Percentiles rank a stretch among this genome's conserved stretches.
These are phyloP conservation scores for Egretta garzetta DNA, from an alignment of 2,113 vertebrate species.

Conservation along the genomic window DNA sequence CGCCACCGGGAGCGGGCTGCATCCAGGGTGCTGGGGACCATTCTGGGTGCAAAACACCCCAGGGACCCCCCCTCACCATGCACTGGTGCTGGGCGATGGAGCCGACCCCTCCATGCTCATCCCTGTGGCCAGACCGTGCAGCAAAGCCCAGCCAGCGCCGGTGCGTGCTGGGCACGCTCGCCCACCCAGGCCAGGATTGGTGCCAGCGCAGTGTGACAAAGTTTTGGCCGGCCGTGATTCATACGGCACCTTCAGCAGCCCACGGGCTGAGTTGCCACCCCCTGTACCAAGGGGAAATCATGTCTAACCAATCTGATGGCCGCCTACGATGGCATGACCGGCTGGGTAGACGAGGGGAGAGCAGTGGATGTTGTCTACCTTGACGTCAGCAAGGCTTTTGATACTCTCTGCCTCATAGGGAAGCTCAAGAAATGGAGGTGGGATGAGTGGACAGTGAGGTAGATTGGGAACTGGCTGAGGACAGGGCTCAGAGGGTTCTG, in stretches of 20 bases:
- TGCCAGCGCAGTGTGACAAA: too few relatives aligned
- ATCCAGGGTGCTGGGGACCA: not conserved
- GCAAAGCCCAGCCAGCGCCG: not conserved
- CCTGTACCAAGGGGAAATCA: too few relatives aligned
- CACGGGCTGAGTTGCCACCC: fast-evolving
- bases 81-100: not conserved
- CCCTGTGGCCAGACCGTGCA: fast-evolving
- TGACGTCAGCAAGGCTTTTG: too few relatives aligned
- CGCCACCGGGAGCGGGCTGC: fast-evolving
- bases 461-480: too few relatives aligned
- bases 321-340: too few relatives aligned
- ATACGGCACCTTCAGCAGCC: fast-evolving
- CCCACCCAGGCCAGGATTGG: fast-evolving
- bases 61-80: not conserved
- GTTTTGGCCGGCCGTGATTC: not conserved
- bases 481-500: too few relatives aligned
- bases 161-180: fast-evolving
- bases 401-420: too few relatives aligned
- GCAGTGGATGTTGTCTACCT: too few relatives aligned
- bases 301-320: too few relatives aligned
- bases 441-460: too few relatives aligned
- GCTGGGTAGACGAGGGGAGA: too few relatives aligned
- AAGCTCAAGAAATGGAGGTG: too few relatives aligned
- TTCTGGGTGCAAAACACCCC: not conserved
- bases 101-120: fast-evolving